A percentile compares a stretch with the other conserved stretches of the same genome.
Conservation (phyloP, 2,113 vertebrate genomes). For the Cebidichthys violaceus region DNA sequence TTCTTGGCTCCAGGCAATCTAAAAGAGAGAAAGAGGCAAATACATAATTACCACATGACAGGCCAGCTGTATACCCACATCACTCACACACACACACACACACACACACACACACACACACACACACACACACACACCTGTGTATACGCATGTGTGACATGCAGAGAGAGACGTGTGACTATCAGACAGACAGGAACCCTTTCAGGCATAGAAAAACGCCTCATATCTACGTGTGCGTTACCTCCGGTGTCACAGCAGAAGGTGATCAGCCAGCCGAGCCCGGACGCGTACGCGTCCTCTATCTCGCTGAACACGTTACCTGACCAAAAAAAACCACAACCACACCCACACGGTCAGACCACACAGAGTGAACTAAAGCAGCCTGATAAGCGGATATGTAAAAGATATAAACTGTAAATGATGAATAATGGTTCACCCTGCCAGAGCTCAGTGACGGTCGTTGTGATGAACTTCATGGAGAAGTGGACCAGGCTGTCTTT, state of each 20-base stretch:
- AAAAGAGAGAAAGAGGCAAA: conserved; percentile 47
- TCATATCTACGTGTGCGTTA: conserved; percentile 66
- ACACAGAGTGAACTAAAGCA: not conserved
- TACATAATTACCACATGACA: not conserved
- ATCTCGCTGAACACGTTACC: conserved; percentile 93
- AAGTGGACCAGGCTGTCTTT: conserved; percentile 90
- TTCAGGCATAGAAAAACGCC: not conserved
- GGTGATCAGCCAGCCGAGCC: conserved; percentile 92
- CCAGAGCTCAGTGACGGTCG: conserved; percentile 90
- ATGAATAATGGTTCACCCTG: conserved; percentile 84
- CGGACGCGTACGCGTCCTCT: conserved; percentile 88
- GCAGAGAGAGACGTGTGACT: not conserved
- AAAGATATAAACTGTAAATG: not conserved
- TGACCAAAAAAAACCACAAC: conserved; percentile 55
- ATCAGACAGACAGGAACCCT: not conserved
- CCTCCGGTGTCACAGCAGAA: conserved; percentile 93
- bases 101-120: no score
- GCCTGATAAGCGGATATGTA: not conserved
- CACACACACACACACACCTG: not conserved
- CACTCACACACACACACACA: no score
- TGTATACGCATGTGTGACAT: not conserved
- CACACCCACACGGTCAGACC: not conserved
- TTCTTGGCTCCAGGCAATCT: conserved; percentile 94
- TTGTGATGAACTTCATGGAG: conserved; percentile 93
- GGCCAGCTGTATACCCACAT: not conserved